phyloP scores from a whole-genome alignment of 2,113 vertebrate species.

The Aythya baeri region DNA sequence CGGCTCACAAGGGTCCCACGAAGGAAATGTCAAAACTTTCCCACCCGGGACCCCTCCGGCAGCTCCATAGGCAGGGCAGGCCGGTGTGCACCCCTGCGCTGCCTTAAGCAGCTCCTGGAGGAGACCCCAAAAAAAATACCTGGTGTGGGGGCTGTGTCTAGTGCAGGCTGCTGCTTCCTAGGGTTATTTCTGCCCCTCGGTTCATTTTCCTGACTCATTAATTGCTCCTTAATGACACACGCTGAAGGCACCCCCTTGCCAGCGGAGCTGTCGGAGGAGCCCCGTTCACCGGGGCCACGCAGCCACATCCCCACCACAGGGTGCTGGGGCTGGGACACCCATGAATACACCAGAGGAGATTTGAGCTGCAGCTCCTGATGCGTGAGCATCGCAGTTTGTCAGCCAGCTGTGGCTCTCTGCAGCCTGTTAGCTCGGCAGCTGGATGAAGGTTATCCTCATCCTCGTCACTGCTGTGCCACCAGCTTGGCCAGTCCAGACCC shows the following conservation, averaged over 20 bases:
- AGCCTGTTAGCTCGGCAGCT: not conserved
- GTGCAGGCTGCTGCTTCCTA: not conserved
- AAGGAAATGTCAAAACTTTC: conserved; percentile 34
- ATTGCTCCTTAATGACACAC: not conserved
- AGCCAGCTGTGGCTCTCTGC: not conserved
- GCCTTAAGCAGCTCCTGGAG: fast-evolving
- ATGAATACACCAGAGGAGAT: not conserved
- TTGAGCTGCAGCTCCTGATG: not conserved
- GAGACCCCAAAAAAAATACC: not conserved
- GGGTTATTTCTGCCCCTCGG: not conserved
- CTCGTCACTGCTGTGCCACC: not conserved
- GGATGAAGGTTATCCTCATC: conserved; percentile 1
- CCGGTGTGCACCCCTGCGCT: not conserved
- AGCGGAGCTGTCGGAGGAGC: fast-evolving
- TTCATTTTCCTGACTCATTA: conserved; percentile 37
- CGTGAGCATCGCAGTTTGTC: not conserved
- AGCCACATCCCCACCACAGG: fast-evolving
- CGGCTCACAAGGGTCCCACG: fast-evolving
- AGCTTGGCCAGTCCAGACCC: not conserved
- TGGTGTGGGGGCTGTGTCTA: fast-evolving
- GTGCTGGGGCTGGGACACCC: not conserved
- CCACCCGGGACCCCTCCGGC: not conserved
- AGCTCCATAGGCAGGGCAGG: not conserved
- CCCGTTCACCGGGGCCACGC: not conserved
- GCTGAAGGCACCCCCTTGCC: not conserved